Percentiles rank a stretch among this genome's conserved stretches.
phyloP scores from a whole-genome alignment of 2,888 invertebrate species.

The Polylopha cassiicola region DNA sequence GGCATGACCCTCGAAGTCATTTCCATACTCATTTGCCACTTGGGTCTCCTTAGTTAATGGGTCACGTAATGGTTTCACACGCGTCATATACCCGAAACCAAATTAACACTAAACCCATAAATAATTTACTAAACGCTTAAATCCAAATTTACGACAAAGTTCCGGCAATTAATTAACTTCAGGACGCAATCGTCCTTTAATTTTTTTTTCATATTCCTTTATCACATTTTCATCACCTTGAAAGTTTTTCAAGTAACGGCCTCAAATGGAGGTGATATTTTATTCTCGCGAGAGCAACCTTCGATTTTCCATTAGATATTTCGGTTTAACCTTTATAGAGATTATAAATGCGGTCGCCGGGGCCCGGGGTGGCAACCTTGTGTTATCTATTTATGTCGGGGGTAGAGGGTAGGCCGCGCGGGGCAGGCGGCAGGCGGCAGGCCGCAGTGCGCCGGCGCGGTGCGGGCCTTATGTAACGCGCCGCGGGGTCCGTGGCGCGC shows the following conservation, averaged over 20 bases:
- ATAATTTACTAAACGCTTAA: too few species aligned
- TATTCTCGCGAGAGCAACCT: constrained; percentile 49
- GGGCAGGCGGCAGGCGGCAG: constrained; percentile 38
- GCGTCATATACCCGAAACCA: too few species aligned
- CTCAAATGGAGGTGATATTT: constrained; percentile 35
- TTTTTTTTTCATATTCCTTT: background rate
- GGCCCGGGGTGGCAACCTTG: constrained; percentile 74
- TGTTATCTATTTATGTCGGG: constrained; percentile 75
- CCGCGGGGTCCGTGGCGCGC: constrained; percentile 30
- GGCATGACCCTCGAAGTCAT: too few species aligned
- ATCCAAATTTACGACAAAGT: too few species aligned
- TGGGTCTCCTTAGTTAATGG: too few species aligned
- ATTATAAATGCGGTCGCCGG: constrained; percentile 72
- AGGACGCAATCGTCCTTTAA: background rate
- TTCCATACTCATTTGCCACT: too few species aligned
- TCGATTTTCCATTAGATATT: constrained; percentile 66
- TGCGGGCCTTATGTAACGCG: constrained; percentile 66
- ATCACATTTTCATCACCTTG: constrained; percentile 8
- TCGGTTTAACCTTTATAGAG: constrained; percentile 72
- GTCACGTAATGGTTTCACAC: too few species aligned
- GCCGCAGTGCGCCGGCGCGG: constrained; percentile 61
- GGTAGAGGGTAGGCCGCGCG: constrained; percentile 49
- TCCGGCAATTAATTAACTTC: background rate
- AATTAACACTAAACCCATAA: too few species aligned
- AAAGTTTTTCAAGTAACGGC: constrained; percentile 33